Conservation (phyloP, 1,140 invertebrate species). For the Caerostris darwini region DNA sequence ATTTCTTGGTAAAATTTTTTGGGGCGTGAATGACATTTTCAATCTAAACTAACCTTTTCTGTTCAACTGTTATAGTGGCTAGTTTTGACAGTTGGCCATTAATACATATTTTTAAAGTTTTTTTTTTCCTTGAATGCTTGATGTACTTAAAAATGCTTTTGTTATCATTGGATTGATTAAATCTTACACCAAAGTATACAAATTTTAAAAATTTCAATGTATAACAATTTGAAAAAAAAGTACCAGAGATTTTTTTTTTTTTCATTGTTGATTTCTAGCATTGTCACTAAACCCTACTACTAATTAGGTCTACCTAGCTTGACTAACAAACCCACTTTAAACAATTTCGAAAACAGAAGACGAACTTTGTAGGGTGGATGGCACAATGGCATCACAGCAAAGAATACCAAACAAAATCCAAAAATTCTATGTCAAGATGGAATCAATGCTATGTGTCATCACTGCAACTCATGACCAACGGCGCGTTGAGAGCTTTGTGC, state of each 20-base stretch:
- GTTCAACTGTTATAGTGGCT: too few relatives aligned
- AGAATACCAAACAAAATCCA: neutral
- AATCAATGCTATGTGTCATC: constrained; percentile 12
- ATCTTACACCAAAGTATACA: too few relatives aligned
- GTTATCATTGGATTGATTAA: too few relatives aligned
- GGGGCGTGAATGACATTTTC: too few relatives aligned
- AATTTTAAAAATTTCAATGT: too few relatives aligned
- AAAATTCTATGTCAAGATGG: constrained; percentile 3
- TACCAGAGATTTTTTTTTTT: neutral
- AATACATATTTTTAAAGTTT: too few relatives aligned
- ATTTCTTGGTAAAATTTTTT: too few relatives aligned
- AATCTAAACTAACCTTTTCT: too few relatives aligned
- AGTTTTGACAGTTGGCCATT: too few relatives aligned
- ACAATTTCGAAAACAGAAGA: neutral
- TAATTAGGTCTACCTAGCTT: neutral
- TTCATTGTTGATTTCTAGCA: too few relatives aligned
- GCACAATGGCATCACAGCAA: neutral
- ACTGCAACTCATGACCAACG: neutral
- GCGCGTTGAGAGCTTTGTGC: constrained; percentile 17
- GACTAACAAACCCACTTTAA: neutral
- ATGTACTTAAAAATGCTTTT: too few relatives aligned
- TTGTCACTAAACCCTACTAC: neutral
- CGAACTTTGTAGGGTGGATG: neutral
- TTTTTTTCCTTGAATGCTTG: too few relatives aligned
- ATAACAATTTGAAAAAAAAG: neutral